Base-by-base conservation (phyloP, 2,888 invertebrate genomes). In the Pyralis farinalis region DNA sequence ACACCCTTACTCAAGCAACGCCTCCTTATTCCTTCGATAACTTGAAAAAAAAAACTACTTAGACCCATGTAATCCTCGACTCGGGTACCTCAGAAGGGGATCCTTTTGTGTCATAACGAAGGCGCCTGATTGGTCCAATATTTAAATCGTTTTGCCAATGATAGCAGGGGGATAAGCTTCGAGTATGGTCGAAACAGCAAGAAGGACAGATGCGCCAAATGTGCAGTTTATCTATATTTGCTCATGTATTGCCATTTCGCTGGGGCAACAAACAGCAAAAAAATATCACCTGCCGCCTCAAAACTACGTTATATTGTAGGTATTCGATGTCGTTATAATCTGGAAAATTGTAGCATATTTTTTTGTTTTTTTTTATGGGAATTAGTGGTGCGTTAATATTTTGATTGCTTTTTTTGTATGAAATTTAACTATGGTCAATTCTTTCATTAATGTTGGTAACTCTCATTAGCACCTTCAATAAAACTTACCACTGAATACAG, bases 171-270 rank as follows among this genome's bases (percentile, higher is more conserved):
- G 81, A 81, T 81, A 79, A 75, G 63, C 58, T 60, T 65, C 51
- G 50, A 58, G 57, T 46, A 56, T 53, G 52, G 42, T 50, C 7
- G 25, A 25, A 25, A n/a, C 25, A 7, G n/a, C 25, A 46, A 50
- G n/a, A 58, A 54, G 58, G 71, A 67, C 80, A 81, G 80, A 80
- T 81, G 79, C 69, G 69, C 42, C 57, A 62, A 74, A 73, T 71
- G 65, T 78, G 77, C 77, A 74, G 53, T 60, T 60, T 69, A 67
- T 64, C 65, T 51, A 44, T 73, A 53, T 68, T 71, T 65, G 59
- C 58, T 44, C 49, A 53, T 58, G 51, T 62, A 46, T 49, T 55
- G 56, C 53, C 58, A 60, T 68, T 62, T 63, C 57, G 50, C 47
- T 46, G 52, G 31, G n/a, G 12, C 40, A 34, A 53, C 61, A 64